These are phyloP conservation scores for Penaeus chinensis DNA, from an alignment of 1,140 invertebrate genomes.

Conservation along the genomic window DNA sequence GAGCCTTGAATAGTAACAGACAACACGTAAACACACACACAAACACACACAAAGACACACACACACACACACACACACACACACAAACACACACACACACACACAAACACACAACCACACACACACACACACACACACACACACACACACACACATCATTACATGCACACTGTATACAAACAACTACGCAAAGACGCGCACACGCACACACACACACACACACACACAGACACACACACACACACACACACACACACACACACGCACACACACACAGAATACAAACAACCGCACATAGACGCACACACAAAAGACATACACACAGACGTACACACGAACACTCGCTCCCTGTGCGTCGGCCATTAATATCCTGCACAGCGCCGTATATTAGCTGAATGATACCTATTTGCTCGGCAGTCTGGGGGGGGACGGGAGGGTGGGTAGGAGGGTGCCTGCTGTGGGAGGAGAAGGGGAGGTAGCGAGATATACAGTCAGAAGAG, in stretches of 20 bases:
- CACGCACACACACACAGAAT: background rate
- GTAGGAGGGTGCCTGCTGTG: too few relatives aligned
- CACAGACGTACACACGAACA: too few relatives aligned
- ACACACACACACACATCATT: too few relatives aligned
- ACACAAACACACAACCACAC: background rate
- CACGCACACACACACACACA: background rate
- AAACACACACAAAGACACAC: background rate
- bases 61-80: constrained; percentile 5
- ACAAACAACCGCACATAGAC: background rate
- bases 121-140: constrained; percentile 4
- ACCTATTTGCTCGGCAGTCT: too few relatives aligned
- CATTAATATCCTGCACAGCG: too few relatives aligned
- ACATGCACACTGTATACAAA: background rate
- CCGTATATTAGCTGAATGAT: too few relatives aligned
- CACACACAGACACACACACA: background rate
- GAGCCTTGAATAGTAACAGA: background rate
- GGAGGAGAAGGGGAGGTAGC: too few relatives aligned
- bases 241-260: too few relatives aligned
- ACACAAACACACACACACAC: constrained; percentile 14
- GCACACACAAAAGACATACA: too few relatives aligned
- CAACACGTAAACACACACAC: background rate
- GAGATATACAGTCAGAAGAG: too few relatives aligned
- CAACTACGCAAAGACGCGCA: background rate
- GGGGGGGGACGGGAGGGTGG: too few relatives aligned
- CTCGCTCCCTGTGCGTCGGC: too few relatives aligned